Evolutionary conservation across 2,888 invertebrate species (phyloP).

Genomic region (Onthophagus sagittarius): DNA sequence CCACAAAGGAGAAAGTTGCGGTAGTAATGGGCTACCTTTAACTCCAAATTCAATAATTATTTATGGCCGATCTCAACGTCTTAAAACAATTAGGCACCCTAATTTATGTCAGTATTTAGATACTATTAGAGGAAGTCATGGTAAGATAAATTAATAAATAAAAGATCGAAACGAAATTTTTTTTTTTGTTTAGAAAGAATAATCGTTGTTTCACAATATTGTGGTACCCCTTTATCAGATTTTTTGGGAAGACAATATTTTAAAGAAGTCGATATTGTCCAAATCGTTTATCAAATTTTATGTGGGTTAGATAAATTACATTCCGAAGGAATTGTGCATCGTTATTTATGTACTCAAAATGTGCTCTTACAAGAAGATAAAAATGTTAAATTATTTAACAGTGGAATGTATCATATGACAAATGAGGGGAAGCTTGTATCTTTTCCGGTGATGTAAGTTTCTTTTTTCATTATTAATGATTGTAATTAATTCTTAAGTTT

Average conservation of each 20-base stretch:
- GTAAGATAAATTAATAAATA: conserved; percentile 51
- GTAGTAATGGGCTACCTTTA: conserved; percentile 91
- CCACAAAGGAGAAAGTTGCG: conserved; percentile 87
- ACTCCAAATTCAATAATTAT: conserved; percentile 96
- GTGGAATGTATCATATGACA: conserved; percentile 92
- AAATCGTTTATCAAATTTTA: conserved; percentile 70
- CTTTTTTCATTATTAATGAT: conserved; percentile 1
- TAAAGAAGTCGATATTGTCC: conserved; percentile 54
- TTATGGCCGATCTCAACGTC: conserved; percentile 78
- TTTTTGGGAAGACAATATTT: conserved; percentile 50
- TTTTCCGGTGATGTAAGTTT: conserved; percentile 78
- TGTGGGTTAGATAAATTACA: conserved; percentile 72
- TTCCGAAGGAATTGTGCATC: conserved; percentile 67
- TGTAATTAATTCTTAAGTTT: conserved; percentile 12
- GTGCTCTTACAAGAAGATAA: conserved; percentile 70
- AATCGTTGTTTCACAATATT: conserved; percentile 77
- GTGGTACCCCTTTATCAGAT: conserved; percentile 60
- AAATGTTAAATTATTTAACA: conserved; percentile 83
- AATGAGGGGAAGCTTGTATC: conserved; percentile 80
- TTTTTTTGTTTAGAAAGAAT: conserved; percentile 63
- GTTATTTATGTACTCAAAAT: conserved; percentile 78
- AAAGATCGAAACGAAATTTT: not conserved
- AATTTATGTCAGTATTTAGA: conserved; percentile 88
- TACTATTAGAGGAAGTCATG: conserved; percentile 90
- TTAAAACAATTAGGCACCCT: conserved; percentile 74